phyloP scores from a whole-genome alignment of 2,888 invertebrate species.

The Calliphora vomitoria region DNA sequence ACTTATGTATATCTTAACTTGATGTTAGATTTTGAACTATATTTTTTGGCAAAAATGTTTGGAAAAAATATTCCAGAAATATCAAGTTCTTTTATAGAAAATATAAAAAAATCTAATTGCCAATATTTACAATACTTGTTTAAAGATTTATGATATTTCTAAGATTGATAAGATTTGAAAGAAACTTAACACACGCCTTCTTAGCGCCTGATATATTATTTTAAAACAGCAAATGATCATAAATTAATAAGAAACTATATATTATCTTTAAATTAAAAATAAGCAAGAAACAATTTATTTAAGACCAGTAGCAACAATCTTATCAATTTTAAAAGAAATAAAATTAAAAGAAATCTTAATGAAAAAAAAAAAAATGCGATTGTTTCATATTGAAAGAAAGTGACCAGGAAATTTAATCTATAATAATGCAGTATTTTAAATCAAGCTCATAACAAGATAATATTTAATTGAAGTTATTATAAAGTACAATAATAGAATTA shows the following conservation, averaged over 20 bases:
- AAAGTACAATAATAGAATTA: too few relatives aligned
- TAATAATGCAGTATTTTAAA: background rate
- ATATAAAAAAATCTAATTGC: too few relatives aligned
- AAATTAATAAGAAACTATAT: slow-evolving; percentile 6
- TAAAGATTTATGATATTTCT: background rate
- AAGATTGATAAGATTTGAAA: background rate
- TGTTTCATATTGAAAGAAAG: background rate
- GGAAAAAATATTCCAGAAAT: too few relatives aligned
- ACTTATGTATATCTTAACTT: too few relatives aligned
- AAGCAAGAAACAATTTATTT: background rate
- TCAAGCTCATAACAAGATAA: background rate
- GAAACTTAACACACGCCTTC: background rate
- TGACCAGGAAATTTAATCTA: background rate
- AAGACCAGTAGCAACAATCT: background rate
- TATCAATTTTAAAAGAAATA: slow-evolving; percentile 17
- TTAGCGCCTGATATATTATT: background rate
- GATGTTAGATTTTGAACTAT: too few relatives aligned
- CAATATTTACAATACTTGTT: too few relatives aligned
- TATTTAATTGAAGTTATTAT: too few relatives aligned
- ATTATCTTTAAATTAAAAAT: slow-evolving; percentile 12
- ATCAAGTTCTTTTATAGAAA: too few relatives aligned
- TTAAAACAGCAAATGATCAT: background rate
- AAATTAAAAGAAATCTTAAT: slow-evolving; percentile 15
- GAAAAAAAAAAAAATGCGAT: background rate
- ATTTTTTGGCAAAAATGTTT: too few relatives aligned